Percentiles rank a stretch among this genome's conserved stretches.
phyloP scores from a whole-genome alignment of 2,797 vertebrate genomes.

The Hydrolagus colliei region DNA sequence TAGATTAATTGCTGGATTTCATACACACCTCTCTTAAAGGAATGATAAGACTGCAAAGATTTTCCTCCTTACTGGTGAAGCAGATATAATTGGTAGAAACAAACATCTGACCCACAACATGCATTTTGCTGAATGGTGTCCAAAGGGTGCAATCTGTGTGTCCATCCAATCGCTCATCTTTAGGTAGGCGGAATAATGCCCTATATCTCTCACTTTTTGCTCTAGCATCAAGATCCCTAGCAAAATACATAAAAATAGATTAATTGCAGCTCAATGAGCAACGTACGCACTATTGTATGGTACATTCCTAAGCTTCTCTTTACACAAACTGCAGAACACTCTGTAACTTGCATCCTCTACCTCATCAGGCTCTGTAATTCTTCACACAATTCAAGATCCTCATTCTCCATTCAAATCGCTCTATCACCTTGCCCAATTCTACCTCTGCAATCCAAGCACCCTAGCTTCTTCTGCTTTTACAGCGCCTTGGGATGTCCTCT shows the following conservation, averaged over 20 bases:
- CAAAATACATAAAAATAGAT: conserved; percentile 33
- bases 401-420: too few species aligned
- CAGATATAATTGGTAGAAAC: conserved; percentile 98
- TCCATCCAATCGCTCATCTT: conserved; percentile 91
- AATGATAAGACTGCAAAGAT: conserved; percentile 88
- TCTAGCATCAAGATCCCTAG: conserved; percentile 87
- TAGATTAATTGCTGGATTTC: background rate
- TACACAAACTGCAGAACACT: too few species aligned
- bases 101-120: conserved; percentile 96
- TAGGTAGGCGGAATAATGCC: conserved; percentile 85
- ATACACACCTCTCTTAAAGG: conserved; percentile 80
- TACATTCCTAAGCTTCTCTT: too few species aligned
- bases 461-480: too few species aligned
- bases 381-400: too few species aligned
- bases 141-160: conserved; percentile 95
- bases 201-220: conserved; percentile 92
- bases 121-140: conserved; percentile 96
- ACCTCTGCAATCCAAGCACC: too few species aligned
- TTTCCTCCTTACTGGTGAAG: conserved; percentile 94
- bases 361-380: too few species aligned
- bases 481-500: too few species aligned
- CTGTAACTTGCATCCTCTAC: too few species aligned
- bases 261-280: background rate
- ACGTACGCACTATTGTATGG: too few species aligned
- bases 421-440: too few species aligned